Conservation (phyloP, 35 echinoderm and acorn worm species). For the Diadema setosum region DNA sequence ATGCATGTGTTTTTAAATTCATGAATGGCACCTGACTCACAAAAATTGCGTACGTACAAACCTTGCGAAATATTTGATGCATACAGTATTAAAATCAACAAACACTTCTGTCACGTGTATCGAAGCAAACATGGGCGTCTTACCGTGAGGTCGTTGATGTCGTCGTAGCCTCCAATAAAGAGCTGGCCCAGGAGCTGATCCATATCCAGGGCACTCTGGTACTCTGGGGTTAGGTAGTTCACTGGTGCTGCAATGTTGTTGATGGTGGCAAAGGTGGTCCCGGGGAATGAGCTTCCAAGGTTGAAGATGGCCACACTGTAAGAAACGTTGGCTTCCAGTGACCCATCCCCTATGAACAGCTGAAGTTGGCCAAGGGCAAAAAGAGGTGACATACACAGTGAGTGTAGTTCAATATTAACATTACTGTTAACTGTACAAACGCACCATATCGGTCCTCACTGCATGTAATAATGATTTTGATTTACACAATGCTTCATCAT, state of each 20-base stretch:
- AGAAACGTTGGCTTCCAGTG: constrained; percentile 61
- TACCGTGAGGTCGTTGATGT: constrained; percentile 78
- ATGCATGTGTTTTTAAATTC: too few species aligned
- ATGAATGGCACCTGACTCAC: too few species aligned
- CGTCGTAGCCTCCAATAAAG: constrained; percentile 84
- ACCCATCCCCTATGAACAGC: constrained; percentile 83
- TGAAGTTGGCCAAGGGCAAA: constrained; percentile 24
- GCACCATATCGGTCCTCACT: too few species aligned
- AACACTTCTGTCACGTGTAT: too few species aligned
- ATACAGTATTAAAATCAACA: too few species aligned
- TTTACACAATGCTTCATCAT: too few species aligned
- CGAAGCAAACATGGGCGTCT: too few species aligned
- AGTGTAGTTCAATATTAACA: too few species aligned
- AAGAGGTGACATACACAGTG: not conserved
- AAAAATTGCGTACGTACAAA: too few species aligned
- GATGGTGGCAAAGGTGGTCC: constrained; percentile 78
- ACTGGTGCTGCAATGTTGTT: constrained; percentile 43
- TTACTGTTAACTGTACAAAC: too few species aligned
- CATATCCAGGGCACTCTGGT: constrained; percentile 72
- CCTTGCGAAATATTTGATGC: too few species aligned
- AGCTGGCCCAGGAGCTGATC: constrained; percentile 67
- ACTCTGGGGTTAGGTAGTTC: constrained; percentile 84
- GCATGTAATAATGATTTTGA: too few species aligned
- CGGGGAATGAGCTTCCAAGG: constrained; percentile 34
- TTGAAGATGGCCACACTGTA: constrained; percentile 86